Evolutionary conservation across 2,888 invertebrate genomes (phyloP).

Genomic region (Tolmerus cingulatus): DNA sequence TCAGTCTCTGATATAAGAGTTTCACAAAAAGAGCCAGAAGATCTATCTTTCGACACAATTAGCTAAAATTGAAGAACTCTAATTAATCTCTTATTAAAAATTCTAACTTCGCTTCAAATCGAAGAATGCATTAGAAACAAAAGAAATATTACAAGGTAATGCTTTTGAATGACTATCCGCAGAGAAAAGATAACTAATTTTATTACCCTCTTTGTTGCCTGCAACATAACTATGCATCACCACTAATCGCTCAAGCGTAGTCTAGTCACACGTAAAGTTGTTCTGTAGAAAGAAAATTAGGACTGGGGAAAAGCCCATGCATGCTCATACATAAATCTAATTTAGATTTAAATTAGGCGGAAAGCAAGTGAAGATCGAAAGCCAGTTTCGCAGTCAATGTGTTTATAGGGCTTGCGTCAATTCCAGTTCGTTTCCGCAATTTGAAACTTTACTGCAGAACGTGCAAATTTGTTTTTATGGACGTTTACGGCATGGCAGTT

Average conservation of each 20-base stretch:
- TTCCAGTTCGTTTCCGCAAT: background rate
- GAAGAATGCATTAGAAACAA: no score
- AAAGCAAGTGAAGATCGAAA: background rate
- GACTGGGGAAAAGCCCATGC: background rate
- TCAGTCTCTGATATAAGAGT: no score
- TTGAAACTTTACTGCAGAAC: background rate
- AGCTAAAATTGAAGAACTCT: no score
- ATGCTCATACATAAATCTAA: background rate
- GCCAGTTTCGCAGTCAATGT: background rate
- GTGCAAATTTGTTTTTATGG: background rate
- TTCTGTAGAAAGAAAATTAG: background rate
- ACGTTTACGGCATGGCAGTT: background rate
- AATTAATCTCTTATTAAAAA: no score
- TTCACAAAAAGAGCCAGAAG: no score
- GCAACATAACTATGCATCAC: background rate
- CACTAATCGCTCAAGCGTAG: background rate
- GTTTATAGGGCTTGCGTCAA: background rate
- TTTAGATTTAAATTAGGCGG: background rate
- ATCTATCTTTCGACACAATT: no score
- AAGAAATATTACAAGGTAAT: no score
- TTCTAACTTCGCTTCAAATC: no score
- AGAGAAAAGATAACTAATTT: no score
- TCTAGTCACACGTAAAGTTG: background rate
- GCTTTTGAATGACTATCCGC: no score
- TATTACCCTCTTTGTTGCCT: background rate